Conservation (phyloP, 2,797 vertebrate species). For the Salarias fasciatus region DNA sequence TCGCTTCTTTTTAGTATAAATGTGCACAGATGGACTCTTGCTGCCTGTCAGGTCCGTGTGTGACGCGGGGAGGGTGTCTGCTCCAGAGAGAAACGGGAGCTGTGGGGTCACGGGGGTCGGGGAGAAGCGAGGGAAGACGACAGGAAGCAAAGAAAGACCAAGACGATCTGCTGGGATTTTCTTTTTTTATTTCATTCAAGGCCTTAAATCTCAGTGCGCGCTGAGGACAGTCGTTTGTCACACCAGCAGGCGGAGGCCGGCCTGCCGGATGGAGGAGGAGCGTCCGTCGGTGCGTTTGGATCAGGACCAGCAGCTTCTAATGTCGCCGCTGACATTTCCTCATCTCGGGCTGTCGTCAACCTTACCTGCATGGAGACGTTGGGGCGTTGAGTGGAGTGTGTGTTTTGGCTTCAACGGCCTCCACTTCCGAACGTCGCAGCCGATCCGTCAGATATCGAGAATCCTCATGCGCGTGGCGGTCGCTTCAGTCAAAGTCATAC, state of each 20-base stretch:
- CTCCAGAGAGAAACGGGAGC: constrained; percentile 18
- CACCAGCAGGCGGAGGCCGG: not conserved
- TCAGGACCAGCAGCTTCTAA: too few relatives aligned
- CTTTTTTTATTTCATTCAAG: not conserved
- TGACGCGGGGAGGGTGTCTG: constrained; percentile 49
- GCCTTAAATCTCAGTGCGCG: not conserved
- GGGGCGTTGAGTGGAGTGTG: too few relatives aligned
- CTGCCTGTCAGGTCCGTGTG: constrained; percentile 57
- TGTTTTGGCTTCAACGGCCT: too few relatives aligned
- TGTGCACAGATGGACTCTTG: constrained; percentile 63
- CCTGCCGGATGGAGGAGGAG: not conserved
- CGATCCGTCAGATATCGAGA: not conserved
- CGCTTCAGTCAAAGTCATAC: not conserved
- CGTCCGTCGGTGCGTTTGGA: not conserved
- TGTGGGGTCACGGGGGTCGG: not conserved
- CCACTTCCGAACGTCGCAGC: not conserved
- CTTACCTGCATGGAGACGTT: too few relatives aligned
- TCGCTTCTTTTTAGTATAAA: constrained; percentile 54
- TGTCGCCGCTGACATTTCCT: too few relatives aligned
- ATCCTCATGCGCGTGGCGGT: not conserved
- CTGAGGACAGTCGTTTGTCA: constrained; percentile 11
- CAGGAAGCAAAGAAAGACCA: too few relatives aligned
- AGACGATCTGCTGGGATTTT: constrained; percentile 8
- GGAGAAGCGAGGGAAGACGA: not conserved
- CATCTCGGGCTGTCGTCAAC: too few relatives aligned